Conservation (phyloP, 2,888 invertebrate species). For the Drosophila parthenogenetica region DNA sequence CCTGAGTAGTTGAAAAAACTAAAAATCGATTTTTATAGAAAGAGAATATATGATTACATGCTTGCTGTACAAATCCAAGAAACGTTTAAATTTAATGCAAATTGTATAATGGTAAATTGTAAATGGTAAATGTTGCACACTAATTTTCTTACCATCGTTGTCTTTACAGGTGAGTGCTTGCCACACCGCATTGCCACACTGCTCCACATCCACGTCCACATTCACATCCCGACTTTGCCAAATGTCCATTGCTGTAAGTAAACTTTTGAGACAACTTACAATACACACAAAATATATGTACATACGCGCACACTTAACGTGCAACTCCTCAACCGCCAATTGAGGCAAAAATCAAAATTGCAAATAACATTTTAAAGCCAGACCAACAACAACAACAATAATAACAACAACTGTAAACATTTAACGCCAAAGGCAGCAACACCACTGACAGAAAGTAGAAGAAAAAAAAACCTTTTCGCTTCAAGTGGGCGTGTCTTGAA, state of each 20-base stretch:
- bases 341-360: slow-evolving; percentile 51
- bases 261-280: slow-evolving; percentile 29
- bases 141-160: slow-evolving; percentile 29
- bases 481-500: slow-evolving; percentile 39
- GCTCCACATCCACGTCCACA: slow-evolving; percentile 34
- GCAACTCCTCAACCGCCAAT: slow-evolving; percentile 22
- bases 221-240: slow-evolving; percentile 39
- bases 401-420: slow-evolving; percentile 27
- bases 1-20: slow-evolving; percentile 5
- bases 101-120: slow-evolving; percentile 16
- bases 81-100: slow-evolving; percentile 43
- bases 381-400: slow-evolving; percentile 14
- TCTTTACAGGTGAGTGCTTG: slow-evolving; percentile 68
- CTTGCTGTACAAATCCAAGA: neutral
- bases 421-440: slow-evolving; percentile 52
- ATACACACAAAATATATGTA: neutral
- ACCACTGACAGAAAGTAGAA: slow-evolving; percentile 3
- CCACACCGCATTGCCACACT: slow-evolving; percentile 42
- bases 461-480: slow-evolving; percentile 22
- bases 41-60: slow-evolving; percentile 1
- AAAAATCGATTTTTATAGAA: slow-evolving; percentile 42
- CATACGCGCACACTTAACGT: neutral
- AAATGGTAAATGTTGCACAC: slow-evolving; percentile 29
- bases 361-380: slow-evolving; percentile 53
- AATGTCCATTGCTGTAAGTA: slow-evolving; percentile 61